phyloP scores from a whole-genome alignment of 2,113 vertebrate genomes.

The Regulus satrapa region DNA sequence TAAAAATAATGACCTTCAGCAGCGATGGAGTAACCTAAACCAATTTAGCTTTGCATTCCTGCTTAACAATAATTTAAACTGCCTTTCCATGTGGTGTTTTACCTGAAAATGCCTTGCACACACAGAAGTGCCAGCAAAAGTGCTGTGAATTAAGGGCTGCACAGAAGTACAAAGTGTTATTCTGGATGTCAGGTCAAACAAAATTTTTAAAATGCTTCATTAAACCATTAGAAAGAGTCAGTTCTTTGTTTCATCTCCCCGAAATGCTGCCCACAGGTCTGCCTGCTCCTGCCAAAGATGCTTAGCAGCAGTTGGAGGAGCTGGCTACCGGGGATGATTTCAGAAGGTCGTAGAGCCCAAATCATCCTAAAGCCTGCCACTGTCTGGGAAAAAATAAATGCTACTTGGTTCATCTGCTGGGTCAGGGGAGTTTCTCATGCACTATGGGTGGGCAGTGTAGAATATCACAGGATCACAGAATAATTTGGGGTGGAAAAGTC shows the following conservation, averaged over 20 bases:
- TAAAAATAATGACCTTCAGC: not conserved
- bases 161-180: not conserved
- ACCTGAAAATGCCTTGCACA: not conserved
- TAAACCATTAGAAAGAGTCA: not conserved
- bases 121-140: not conserved
- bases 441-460: rapidly evolving
- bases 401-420: not conserved
- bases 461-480: not conserved
- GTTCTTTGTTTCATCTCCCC: not conserved
- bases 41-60: not conserved
- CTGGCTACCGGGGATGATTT: rapidly evolving
- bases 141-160: rapidly evolving
- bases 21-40: not conserved
- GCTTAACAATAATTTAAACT: not conserved
- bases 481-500: not conserved
- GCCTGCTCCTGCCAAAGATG: not conserved
- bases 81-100: not conserved
- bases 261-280: not conserved
- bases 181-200: not conserved
- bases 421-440: not conserved
- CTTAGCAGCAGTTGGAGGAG: not conserved
- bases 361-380: not conserved
- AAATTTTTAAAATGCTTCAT: not conserved
- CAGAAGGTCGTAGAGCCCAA: not conserved
- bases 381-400: not conserved